Conservation (phyloP, 2,113 vertebrate genomes). For the Hippocampus barbouri region DNA sequence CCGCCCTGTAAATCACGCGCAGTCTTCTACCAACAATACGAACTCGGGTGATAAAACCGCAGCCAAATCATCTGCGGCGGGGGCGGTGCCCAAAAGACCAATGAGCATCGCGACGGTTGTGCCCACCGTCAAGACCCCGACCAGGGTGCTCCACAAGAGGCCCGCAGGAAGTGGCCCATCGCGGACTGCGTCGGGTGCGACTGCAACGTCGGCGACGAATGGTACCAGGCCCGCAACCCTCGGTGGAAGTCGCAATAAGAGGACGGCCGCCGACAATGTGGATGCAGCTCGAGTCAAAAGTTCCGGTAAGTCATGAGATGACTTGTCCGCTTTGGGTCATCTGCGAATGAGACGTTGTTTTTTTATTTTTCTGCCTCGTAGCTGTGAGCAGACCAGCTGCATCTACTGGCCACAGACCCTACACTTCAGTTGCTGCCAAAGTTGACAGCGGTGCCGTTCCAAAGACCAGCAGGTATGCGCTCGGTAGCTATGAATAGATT, state of each 20-base stretch:
- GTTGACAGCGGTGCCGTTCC: slow-evolving; percentile 24
- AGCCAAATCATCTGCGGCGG: neutral
- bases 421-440: slow-evolving; percentile 43
- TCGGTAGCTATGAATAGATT: neutral
- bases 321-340: neutral
- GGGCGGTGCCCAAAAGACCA: slow-evolving; percentile 45
- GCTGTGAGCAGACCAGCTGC: slow-evolving; percentile 37
- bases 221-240: slow-evolving; percentile 32
- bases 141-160: slow-evolving; percentile 56
- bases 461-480: slow-evolving; percentile 66
- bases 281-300: slow-evolving; percentile 54
- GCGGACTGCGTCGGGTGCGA: slow-evolving; percentile 35
- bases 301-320: slow-evolving; percentile 43
- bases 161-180: slow-evolving; percentile 20
- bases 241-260: slow-evolving; percentile 39
- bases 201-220: slow-evolving; percentile 34
- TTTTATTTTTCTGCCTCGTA: slow-evolving; percentile 13
- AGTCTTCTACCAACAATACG: slow-evolving; percentile 32
- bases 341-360: neutral
- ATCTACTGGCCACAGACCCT: slow-evolving; percentile 48
- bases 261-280: slow-evolving; percentile 25
- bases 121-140: slow-evolving; percentile 33
- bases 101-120: slow-evolving; percentile 22
- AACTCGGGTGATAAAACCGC: slow-evolving; percentile 13
- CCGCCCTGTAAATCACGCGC: slow-evolving; percentile 35